A percentile compares a stretch with the other conserved stretches of the same genome.
phyloP scores from a whole-genome alignment of 2,113 vertebrate genomes.

The Osmerus eperlanus region DNA sequence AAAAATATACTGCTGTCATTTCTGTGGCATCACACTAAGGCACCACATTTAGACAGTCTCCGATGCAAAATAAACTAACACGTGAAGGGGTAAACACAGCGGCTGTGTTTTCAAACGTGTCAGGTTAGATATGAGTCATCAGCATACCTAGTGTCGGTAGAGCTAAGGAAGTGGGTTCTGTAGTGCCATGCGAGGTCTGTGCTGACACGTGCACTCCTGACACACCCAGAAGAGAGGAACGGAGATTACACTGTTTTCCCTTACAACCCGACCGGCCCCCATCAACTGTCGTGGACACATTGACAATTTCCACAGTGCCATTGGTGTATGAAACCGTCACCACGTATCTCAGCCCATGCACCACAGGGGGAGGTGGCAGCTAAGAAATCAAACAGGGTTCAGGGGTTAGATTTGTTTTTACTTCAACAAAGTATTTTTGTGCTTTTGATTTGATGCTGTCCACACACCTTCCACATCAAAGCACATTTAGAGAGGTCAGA shows the following conservation, averaged over 20 bases:
- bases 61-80: too few species aligned
- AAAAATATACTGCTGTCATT: background rate
- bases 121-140: background rate
- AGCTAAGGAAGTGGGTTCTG: conserved; percentile 42
- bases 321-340: conserved; percentile 36
- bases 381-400: conserved; percentile 28
- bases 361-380: conserved; percentile 55
- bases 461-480: conserved; percentile 69
- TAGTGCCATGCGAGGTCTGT: conserved; percentile 48
- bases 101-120: background rate
- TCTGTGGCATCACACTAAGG: background rate
- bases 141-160: conserved; percentile 45
- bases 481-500: conserved; percentile 40
- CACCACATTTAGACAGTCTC: too few species aligned
- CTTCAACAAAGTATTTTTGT: background rate
- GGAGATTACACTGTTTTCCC: conserved; percentile 29
- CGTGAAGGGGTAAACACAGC: too few species aligned
- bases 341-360: conserved; percentile 52
- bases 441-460: background rate
- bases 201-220: conserved; percentile 50
- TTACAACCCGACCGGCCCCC: conserved; percentile 8
- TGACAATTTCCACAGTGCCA: background rate
- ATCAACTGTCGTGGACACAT: conserved; percentile 20
- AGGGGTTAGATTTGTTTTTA: background rate
- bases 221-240: conserved; percentile 25